A percentile compares a stretch with the other conserved stretches of the same genome.
These are phyloP conservation scores for Columbina picui DNA, from an alignment of 2,113 vertebrate genomes.

Conservation along the genomic window DNA sequence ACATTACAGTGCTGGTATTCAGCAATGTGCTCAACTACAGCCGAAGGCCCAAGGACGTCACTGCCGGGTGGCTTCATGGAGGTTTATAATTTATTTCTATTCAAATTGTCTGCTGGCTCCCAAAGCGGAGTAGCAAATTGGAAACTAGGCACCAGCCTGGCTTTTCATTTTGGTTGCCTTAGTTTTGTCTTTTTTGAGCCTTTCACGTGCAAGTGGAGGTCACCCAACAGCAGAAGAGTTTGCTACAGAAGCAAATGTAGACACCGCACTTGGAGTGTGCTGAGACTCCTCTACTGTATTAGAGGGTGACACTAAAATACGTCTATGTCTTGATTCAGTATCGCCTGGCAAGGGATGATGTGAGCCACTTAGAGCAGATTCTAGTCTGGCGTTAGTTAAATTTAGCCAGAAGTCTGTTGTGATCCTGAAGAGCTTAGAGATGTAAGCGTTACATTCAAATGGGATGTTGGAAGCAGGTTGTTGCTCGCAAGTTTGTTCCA, in stretches of 20 bases:
- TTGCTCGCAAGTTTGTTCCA: slow-evolving; percentile 52
- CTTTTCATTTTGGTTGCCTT: background rate
- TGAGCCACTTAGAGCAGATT: background rate
- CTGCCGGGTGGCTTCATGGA: background rate
- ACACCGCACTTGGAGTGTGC: background rate
- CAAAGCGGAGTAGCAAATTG: background rate
- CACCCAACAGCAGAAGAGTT: background rate
- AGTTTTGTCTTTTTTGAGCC: background rate
- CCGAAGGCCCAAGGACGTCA: background rate
- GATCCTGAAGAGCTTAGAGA: slow-evolving; percentile 10
- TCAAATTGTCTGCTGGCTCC: background rate
- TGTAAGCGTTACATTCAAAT: background rate
- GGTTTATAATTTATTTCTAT: background rate
- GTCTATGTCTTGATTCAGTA: background rate
- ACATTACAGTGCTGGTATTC: background rate
- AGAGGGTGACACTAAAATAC: background rate
- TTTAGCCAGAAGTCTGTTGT: background rate
- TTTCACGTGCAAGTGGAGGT: background rate
- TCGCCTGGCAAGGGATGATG: background rate
- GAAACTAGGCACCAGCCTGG: background rate
- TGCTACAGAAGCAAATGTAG: background rate
- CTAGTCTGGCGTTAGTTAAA: background rate
- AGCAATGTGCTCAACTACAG: background rate
- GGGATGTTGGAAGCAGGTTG: slow-evolving; percentile 31
- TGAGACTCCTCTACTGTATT: background rate